These are phyloP conservation scores for Microtus ochrogaster DNA, from an alignment of 2,113 vertebrate genomes.

Conservation along the genomic window DNA sequence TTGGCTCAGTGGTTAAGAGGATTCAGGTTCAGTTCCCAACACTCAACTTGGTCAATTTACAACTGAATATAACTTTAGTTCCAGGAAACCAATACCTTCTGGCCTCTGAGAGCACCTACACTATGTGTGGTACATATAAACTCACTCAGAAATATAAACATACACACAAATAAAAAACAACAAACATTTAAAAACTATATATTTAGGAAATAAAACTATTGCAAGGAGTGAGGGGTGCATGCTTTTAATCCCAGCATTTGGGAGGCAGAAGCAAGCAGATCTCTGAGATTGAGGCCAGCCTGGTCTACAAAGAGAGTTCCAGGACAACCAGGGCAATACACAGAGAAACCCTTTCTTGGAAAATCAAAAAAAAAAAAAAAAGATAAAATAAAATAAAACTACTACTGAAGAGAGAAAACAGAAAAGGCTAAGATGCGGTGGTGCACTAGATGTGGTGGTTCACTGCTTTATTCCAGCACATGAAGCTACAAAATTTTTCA, in stretches of 20 bases:
- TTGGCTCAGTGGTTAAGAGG: not conserved
- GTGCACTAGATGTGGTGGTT: not conserved
- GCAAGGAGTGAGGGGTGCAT: not conserved
- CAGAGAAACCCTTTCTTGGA: no score
- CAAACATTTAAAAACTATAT: not conserved
- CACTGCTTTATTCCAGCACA: not conserved
- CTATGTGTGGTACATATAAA: not conserved
- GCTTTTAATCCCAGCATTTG: not conserved
- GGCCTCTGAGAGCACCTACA: not conserved
- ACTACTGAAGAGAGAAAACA: not conserved
- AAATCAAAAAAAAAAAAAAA: no score
- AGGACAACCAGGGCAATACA: no score
- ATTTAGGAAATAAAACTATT: not conserved
- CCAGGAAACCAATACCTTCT: not conserved
- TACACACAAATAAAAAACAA: not conserved
- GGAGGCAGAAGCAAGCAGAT: not conserved
- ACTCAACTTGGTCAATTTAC: not conserved
- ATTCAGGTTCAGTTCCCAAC: not conserved
- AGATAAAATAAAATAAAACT: not conserved
- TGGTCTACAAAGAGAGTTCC: not conserved
- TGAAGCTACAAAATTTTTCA: conserved; percentile 42
- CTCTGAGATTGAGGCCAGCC: not conserved
- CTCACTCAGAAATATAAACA: not conserved
- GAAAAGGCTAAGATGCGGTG: not conserved
- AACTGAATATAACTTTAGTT: not conserved